phyloP scores from a whole-genome alignment of 53 echinoderm and acorn worm species.

The Holothuria scabra region DNA sequence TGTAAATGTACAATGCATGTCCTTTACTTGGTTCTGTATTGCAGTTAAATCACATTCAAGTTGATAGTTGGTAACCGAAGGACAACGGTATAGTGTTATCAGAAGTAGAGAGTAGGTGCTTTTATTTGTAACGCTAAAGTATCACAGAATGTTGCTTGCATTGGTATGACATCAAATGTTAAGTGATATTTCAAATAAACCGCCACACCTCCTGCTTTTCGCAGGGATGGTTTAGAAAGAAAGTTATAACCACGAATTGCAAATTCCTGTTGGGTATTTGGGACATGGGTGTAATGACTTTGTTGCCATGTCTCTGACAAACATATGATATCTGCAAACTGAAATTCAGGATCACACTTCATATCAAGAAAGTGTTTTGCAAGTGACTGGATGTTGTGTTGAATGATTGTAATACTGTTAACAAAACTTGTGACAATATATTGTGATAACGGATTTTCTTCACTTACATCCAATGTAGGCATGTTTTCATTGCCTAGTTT shows the following conservation, averaged over 20 bases:
- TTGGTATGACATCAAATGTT: neutral
- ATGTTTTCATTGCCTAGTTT: constrained; percentile 16
- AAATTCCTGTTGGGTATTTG: neutral
- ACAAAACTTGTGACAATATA: neutral
- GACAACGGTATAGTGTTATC: neutral
- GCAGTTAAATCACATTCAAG: neutral
- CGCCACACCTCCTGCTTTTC: constrained; percentile 41
- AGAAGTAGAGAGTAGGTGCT: neutral
- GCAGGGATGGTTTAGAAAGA: neutral
- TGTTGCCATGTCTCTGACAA: constrained; percentile 29
- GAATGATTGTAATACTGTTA: neutral
- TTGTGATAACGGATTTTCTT: neutral
- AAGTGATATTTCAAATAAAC: neutral
- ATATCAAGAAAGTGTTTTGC: constrained; percentile 13
- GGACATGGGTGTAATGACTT: neutral
- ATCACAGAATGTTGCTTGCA: neutral
- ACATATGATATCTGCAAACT: constrained; percentile 30
- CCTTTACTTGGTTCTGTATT: neutral
- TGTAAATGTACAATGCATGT: neutral
- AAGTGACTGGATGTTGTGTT: constrained; percentile 47
- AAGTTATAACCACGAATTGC: neutral
- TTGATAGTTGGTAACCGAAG: too few species aligned
- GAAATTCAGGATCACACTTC: neutral
- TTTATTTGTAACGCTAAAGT: neutral
- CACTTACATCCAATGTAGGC: neutral